Conservation (phyloP, 1,140 invertebrate genomes). For the Bemisia tabaci region DNA sequence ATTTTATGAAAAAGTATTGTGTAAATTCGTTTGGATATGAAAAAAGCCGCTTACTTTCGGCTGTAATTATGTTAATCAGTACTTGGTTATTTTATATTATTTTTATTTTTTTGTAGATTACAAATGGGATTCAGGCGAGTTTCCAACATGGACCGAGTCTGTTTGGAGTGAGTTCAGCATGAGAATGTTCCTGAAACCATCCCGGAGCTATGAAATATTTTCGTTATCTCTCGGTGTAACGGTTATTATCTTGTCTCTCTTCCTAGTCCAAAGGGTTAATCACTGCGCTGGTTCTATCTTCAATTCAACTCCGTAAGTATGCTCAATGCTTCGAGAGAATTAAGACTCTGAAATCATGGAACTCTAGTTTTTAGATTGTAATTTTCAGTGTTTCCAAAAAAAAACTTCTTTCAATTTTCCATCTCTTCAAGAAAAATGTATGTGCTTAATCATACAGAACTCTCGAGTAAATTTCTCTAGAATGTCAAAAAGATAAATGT, state of each 20-base stretch:
- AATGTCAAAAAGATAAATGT: no score
- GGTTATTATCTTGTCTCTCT: constrained; percentile 46
- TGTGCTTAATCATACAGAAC: neutral
- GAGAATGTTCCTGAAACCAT: constrained; percentile 68
- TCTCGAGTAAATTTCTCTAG: neutral
- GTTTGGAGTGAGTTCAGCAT: constrained; percentile 60
- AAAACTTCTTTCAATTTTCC: neutral
- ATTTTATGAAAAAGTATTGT: no score
- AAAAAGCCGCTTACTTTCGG: no score
- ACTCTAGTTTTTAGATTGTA: neutral
- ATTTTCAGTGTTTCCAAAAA: neutral
- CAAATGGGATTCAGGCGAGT: constrained; percentile 59
- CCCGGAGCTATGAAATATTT: constrained; percentile 46
- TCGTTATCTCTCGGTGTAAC: constrained; percentile 47
- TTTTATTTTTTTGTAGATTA: constrained; percentile 50
- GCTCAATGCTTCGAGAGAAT: no score
- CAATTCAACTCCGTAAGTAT: constrained; percentile 6
- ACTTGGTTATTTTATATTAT: no score
- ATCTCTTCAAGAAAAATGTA: no score
- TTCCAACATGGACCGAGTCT: constrained; percentile 86
- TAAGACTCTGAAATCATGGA: no score
- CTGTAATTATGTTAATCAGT: no score
- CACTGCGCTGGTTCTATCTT: constrained; percentile 48
- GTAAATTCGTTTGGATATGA: no score
- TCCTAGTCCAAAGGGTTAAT: constrained; percentile 54